A percentile compares a stretch with the other conserved stretches of the same genome.
phyloP scores from a whole-genome alignment of 2,113 vertebrate genomes.

The Pyxicephalus adspersus region DNA sequence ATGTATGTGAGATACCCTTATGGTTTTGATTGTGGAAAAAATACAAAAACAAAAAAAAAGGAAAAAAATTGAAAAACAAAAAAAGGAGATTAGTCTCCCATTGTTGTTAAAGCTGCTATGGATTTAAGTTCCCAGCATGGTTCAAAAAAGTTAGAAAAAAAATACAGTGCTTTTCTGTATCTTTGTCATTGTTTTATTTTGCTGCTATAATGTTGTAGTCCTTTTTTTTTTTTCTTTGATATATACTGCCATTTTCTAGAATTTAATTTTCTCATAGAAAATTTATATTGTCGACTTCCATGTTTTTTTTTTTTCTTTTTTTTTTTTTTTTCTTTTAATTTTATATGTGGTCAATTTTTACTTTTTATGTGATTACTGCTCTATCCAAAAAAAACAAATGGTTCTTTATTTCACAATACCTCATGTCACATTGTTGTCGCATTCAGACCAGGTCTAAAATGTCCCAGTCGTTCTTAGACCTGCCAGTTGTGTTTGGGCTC shows the following conservation, averaged over 20 bases:
- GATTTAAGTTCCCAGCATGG: constrained; percentile 83
- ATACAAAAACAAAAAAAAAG: constrained; percentile 58
- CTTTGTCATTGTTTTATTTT: constrained; percentile 82
- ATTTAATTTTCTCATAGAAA: constrained; percentile 96
- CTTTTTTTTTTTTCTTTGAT: constrained; percentile 77
- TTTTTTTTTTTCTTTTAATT: constrained; percentile 44
- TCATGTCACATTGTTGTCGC: constrained; percentile 88
- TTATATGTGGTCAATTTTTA: constrained; percentile 87
- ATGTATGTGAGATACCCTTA: constrained; percentile 77
- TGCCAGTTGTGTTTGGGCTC: neutral
- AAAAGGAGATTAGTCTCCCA: constrained; percentile 77
- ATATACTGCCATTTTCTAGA: constrained; percentile 91
- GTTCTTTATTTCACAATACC: constrained; percentile 91
- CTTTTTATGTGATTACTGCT: constrained; percentile 90
- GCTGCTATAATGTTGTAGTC: constrained; percentile 93
- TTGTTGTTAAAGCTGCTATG: constrained; percentile 90
- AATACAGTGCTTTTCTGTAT: constrained; percentile 85
- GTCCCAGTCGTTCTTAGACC: constrained; percentile 72
- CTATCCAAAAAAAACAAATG: constrained; percentile 88
- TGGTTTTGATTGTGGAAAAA: constrained; percentile 82
- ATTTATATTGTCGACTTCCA: constrained; percentile 88
- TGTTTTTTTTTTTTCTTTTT: no score
- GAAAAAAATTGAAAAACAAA: constrained; percentile 60
- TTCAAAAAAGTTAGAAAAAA: constrained; percentile 59
- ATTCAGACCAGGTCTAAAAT: constrained; percentile 72